These are phyloP conservation scores for Nasonia oneida DNA, from an alignment of 2,888 invertebrate genomes.

Conservation along the genomic window DNA sequence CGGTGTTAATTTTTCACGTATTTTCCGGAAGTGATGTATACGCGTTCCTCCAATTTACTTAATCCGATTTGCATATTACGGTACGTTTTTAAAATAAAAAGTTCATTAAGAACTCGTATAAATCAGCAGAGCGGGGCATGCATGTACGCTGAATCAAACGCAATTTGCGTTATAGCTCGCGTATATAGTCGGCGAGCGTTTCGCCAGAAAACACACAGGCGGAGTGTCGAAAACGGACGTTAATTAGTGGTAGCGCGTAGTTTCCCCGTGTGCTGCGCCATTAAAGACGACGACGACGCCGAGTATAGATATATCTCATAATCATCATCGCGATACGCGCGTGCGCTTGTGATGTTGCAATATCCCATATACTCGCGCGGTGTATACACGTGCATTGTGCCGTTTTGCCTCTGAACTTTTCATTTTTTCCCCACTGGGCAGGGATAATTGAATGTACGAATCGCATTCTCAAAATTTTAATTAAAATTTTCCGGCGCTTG, in stretches of 20 bases:
- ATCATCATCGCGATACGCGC: neutral
- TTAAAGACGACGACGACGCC: constrained; percentile 9
- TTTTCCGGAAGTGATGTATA: neutral
- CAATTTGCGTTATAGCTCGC: neutral
- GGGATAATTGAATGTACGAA: neutral
- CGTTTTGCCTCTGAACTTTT: neutral
- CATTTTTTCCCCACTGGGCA: neutral
- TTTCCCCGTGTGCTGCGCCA: neutral
- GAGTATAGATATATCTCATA: neutral
- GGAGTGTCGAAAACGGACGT: constrained; percentile 56
- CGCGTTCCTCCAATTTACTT: neutral
- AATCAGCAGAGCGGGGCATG: neutral
- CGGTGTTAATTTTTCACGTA: neutral
- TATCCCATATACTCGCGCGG: neutral
- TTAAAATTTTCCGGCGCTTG: neutral
- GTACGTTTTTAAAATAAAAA: neutral
- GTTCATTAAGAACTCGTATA: neutral
- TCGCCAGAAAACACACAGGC: constrained; percentile 16
- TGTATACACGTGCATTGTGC: neutral
- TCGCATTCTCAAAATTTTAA: neutral
- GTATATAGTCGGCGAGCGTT: neutral
- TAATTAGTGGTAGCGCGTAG: constrained; percentile 44
- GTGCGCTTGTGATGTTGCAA: constrained; percentile 20
- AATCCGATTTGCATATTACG: constrained; percentile 16
- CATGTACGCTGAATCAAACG: neutral